Evolutionary conservation across 2,113 vertebrate species (phyloP).

Genomic region (Poecile atricapillus): DNA sequence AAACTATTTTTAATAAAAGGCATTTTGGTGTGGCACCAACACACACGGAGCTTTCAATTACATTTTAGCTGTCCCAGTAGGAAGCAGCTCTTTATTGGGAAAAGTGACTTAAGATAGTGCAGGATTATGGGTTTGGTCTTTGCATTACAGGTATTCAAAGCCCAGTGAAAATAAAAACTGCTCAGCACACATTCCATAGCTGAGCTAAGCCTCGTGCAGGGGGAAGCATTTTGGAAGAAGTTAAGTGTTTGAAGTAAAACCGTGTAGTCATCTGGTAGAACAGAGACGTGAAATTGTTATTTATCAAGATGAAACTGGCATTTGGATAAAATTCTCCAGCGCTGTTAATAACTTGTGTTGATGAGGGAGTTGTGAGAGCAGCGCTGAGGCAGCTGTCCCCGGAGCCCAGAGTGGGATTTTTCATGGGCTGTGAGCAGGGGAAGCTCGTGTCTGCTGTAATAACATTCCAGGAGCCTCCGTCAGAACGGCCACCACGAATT

Average conservation of each 20-base stretch:
- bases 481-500: not conserved
- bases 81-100: not conserved
- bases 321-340: not conserved
- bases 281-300: constrained; percentile 11
- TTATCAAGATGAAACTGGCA: constrained; percentile 39
- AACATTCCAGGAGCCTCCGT: not conserved
- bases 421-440: not conserved
- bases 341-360: constrained; percentile 45
- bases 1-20: not conserved
- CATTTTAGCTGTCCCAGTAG: constrained; percentile 14
- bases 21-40: not conserved
- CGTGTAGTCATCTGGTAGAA: not conserved
- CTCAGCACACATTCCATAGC: not conserved
- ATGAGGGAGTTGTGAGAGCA: not conserved
- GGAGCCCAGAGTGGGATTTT: not conserved
- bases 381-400: not conserved
- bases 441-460: not conserved
- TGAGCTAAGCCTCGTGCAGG: not conserved
- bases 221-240: not conserved
- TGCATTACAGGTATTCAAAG: not conserved
- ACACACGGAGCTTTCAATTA: not conserved
- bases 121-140: not conserved
- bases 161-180: not conserved
- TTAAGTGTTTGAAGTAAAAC: constrained; percentile 15
- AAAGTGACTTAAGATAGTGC: not conserved